These are phyloP conservation scores for Lottia scabra DNA, from an alignment of 2,888 invertebrate genomes.

Conservation along the genomic window DNA sequence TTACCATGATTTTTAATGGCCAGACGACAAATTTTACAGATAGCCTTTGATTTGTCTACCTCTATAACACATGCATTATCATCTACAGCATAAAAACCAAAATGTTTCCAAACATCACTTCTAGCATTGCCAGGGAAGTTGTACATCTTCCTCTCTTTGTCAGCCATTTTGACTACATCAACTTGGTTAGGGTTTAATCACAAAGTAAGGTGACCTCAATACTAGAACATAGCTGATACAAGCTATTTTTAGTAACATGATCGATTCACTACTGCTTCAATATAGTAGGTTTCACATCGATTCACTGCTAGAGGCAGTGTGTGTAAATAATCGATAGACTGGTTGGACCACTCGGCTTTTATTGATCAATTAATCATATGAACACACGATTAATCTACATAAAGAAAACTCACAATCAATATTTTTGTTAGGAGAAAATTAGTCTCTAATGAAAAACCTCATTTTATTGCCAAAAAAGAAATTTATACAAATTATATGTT, in stretches of 20 bases:
- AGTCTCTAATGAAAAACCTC: no score
- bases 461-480: no score
- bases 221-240: not conserved
- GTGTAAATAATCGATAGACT: constrained; percentile 1
- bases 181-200: not conserved
- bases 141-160: constrained; percentile 1
- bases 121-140: not conserved
- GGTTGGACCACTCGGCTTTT: not conserved
- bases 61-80: not conserved
- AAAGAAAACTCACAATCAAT: not conserved
- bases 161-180: not conserved
- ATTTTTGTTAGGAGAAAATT: not conserved
- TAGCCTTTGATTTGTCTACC: not conserved
- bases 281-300: not conserved
- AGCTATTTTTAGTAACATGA: constrained; percentile 1
- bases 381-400: not conserved
- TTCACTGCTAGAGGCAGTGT: not conserved
- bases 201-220: not conserved
- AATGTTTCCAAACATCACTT: constrained; percentile 6
- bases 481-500: no score
- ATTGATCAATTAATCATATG: constrained; percentile 6
- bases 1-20: constrained; percentile 1
- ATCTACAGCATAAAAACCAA: constrained; percentile 2
- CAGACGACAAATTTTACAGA: not conserved
- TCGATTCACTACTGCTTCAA: not conserved